Evolutionary conservation across 2,113 vertebrate genomes (phyloP).

Genomic region (Mandrillus leucophaeus): DNA sequence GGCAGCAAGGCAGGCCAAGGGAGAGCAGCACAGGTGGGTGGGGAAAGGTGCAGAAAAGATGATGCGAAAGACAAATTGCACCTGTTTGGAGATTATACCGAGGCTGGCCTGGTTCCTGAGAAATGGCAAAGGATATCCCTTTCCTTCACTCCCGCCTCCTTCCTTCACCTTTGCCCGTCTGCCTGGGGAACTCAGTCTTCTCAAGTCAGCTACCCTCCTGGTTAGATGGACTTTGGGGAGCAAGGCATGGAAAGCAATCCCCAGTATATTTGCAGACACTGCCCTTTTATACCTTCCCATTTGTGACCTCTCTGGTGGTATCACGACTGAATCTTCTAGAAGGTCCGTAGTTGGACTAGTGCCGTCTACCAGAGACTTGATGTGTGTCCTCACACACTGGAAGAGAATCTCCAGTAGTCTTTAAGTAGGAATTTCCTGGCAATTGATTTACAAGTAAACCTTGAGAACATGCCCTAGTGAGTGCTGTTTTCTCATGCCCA

Average conservation of each 20-base stretch:
- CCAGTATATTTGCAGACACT: neutral
- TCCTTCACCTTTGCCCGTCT: neutral
- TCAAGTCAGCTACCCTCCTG: neutral
- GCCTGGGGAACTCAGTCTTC: neutral
- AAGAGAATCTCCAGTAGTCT: neutral
- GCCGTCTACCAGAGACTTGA: neutral
- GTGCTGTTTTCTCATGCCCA: neutral
- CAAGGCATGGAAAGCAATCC: neutral
- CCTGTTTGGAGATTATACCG: neutral
- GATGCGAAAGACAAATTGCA: neutral
- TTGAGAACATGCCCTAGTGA: neutral
- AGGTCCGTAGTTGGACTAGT: neutral
- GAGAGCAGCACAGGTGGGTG: neutral
- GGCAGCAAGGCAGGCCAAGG: neutral
- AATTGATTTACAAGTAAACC: neutral
- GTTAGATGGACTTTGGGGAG: neutral
- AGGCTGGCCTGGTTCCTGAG: neutral
- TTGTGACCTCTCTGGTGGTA: neutral
- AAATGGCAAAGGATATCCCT: too few species aligned
- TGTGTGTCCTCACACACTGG: neutral
- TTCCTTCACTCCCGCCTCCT: neutral
- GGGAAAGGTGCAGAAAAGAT: neutral
- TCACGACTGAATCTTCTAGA: neutral
- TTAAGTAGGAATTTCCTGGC: neutral
- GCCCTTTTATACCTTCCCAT: neutral